Conservation (phyloP, 1,140 invertebrate species). For the Cepaea nemoralis region DNA sequence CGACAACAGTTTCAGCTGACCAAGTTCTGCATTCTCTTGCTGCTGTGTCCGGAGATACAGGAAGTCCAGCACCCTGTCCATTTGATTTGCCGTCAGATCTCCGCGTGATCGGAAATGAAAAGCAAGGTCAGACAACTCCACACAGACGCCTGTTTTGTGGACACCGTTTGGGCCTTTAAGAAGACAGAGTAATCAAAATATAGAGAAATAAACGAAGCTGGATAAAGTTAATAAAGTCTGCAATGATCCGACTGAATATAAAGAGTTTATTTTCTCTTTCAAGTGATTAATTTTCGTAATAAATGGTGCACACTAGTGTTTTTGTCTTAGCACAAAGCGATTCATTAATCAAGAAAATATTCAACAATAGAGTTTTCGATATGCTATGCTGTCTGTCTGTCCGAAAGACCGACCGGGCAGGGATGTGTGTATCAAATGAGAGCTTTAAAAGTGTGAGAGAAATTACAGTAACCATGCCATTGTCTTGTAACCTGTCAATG, state of each 20-base stretch:
- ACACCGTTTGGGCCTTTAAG: neutral
- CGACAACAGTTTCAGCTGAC: slow-evolving; percentile 82
- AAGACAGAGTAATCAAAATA: neutral
- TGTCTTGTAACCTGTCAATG: no score
- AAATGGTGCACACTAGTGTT: no score
- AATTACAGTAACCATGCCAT: no score
- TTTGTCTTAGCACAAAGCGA: no score
- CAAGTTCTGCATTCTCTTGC: slow-evolving; percentile 83
- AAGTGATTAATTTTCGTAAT: no score
- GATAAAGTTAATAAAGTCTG: neutral
- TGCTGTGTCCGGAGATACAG: slow-evolving; percentile 78
- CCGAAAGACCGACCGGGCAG: no score
- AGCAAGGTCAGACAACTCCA: slow-evolving; percentile 87
- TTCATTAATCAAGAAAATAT: no score
- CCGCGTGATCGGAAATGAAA: slow-evolving; percentile 87
- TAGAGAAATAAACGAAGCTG: neutral
- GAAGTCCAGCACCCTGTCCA: slow-evolving; percentile 85
- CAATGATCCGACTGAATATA: neutral
- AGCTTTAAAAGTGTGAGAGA: no score
- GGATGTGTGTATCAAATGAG: no score
- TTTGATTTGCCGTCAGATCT: slow-evolving; percentile 82
- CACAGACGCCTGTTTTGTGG: slow-evolving; percentile 81
- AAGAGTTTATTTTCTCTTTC: neutral
- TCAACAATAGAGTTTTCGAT: no score
- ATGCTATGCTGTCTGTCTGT: no score